Percentiles rank a stretch among this genome's conserved stretches.
Evolutionary conservation across 2,113 vertebrate species (phyloP).

Genomic region (Gavialis gangeticus): DNA sequence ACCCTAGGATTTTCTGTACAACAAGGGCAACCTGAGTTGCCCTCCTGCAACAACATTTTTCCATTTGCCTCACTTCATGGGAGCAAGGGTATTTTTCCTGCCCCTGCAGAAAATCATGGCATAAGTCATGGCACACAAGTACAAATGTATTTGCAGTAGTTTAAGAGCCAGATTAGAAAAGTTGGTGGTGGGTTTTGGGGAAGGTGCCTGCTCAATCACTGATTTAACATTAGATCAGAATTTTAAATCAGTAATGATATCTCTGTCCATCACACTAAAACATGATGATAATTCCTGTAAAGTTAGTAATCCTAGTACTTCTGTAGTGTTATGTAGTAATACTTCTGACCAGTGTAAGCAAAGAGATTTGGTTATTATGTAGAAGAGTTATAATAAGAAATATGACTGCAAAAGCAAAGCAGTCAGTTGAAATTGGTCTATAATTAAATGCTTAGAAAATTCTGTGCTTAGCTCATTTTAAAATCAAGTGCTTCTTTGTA

Average conservation of each 20-base stretch:
- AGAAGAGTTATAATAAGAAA: slow-evolving; percentile 86
- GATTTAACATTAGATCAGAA: slow-evolving; percentile 54
- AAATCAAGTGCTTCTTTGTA: slow-evolving; percentile 94
- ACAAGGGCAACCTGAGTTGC: neutral
- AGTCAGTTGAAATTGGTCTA: slow-evolving; percentile 88
- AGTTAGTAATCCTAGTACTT: slow-evolving; percentile 78
- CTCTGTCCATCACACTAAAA: slow-evolving; percentile 56
- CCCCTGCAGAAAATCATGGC: neutral
- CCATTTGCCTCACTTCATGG: neutral
- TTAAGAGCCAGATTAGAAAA: slow-evolving; percentile 14
- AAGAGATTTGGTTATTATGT: slow-evolving; percentile 81
- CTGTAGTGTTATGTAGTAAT: slow-evolving; percentile 67
- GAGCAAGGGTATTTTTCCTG: neutral
- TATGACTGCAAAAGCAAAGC: slow-evolving; percentile 86
- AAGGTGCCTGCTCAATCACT: neutral
- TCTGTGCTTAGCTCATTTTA: slow-evolving; percentile 92
- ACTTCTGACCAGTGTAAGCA: slow-evolving; percentile 72
- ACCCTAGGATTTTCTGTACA: neutral
- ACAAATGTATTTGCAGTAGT: slow-evolving; percentile 35
- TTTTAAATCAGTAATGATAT: slow-evolving; percentile 58
- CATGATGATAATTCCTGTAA: slow-evolving; percentile 59
- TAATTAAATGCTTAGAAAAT: slow-evolving; percentile 97
- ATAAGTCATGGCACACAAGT: neutral
- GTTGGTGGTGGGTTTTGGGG: neutral
- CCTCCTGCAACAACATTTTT: neutral